Base-by-base conservation (phyloP, 64 coral and sea anemone genomes). In the Pocillopora verrucosa region DNA sequence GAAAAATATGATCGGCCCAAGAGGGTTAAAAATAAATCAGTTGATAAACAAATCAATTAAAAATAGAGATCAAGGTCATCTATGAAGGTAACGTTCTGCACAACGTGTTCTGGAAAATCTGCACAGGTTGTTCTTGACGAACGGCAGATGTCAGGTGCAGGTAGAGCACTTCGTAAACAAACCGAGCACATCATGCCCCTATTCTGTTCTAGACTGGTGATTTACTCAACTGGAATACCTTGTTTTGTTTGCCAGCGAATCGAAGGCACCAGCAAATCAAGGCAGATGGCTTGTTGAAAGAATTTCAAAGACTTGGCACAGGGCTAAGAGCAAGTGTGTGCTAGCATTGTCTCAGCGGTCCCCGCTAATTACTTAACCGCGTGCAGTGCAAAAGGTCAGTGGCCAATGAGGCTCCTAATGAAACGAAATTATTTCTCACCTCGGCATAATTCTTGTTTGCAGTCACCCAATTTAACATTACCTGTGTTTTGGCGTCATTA, bases 221-320 rank as follows among this genome's bases (percentile, higher is more conserved):
- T 83, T 83, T 83, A 37, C 60, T 83, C 80, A 65, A 25, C 80
- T 83, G 34, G 80, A 72, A 72, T 24, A 58, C 30, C 65, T 72
- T 58, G 82, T 72, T 85, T 85, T 85, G 82, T 85, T 24, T 11
- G 17, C 17, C 36, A 85, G 38, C 82, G 22, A 13, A 65, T 56
- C 67, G 22, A 37, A 85, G 61, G 57, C 82, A 85, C 64, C 64
- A 85, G 64, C 19, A 85, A 72, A 85, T 85, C 19, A n/a, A 41
- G 56, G 61, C 82, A 85, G 82, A 85, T 85, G 82, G 82, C 82
- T 72, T 85, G 63, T 85, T 70, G 38, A 85, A 68, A 85, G 64
- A 72, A 70, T 51, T 45, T 72, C 9, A 85, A 85, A 72, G 22
- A 65, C 64, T 45, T 72, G 82, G 82, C 11, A 85, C 10, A 37